phyloP scores from a whole-genome alignment of 1,140 invertebrate species.

The Drosophila nannoptera region DNA sequence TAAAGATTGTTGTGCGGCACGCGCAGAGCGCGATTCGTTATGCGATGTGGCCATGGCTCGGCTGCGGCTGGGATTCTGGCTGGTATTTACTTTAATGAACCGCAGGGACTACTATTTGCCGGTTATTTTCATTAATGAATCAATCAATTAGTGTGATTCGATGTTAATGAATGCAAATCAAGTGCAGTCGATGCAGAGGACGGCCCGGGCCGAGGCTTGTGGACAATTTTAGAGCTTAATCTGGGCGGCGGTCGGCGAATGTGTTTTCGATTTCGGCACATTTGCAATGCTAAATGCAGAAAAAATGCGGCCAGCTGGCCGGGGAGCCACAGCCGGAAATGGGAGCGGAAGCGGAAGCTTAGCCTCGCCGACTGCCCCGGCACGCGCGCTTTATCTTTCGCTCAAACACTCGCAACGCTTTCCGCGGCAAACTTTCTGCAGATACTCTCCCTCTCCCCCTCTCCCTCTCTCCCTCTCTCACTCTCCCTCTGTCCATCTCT shows the following conservation, averaged over 20 bases:
- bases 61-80: constrained; percentile 4
- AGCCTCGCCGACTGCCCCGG: constrained; percentile 38
- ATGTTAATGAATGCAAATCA: constrained; percentile 58
- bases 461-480: constrained; percentile 9
- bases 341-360: constrained; percentile 67
- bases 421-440: constrained; percentile 54
- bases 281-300: constrained; percentile 61
- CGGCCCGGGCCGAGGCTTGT: too few relatives aligned
- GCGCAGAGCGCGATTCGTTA: constrained; percentile 23
- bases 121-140: constrained; percentile 35
- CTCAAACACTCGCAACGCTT: constrained; percentile 61
- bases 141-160: constrained; percentile 55
- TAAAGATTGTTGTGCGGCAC: constrained; percentile 27
- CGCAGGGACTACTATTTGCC: too few relatives aligned
- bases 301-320: constrained; percentile 2
- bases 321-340: constrained; percentile 44
- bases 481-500: not conserved
- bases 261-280: constrained; percentile 50
- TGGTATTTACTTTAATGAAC: constrained; percentile 39
- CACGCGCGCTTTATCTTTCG: constrained; percentile 53
- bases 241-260: not conserved
- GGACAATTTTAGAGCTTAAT: not conserved
- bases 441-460: constrained; percentile 21
- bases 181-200: constrained; percentile 24
- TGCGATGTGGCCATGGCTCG: constrained; percentile 32